Evolutionary conservation across 2,113 vertebrate genomes (phyloP), one percentile per base, ranked within the genome.

Genomic region (Trochalopteron elliotii): DNA sequence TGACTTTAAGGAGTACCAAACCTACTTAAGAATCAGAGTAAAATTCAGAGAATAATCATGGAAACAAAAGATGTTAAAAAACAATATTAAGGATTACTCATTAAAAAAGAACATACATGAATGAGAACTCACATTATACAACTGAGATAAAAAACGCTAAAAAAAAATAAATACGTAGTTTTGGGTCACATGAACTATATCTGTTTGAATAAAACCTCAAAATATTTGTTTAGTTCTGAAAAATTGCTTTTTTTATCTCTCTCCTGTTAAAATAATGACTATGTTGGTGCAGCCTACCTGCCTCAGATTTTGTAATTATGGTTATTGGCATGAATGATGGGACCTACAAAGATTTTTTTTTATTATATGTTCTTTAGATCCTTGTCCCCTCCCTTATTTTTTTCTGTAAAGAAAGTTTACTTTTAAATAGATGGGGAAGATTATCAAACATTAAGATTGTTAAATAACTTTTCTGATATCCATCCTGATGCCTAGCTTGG

Each of bases 341-440:
- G 28, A 67, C 30, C n/a, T 59, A 24, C 1, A 5, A 64, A 44
- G 5, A 72, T 65, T 81, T 79, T 8, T 70, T 89, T 1, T 33
- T 52, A 33, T 27, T 20, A 24, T 39, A 45, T 39, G 15, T 40
- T 45, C 47, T 28, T 79, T 68, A 65, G 18, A 42, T 2, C 3
- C 3, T 45, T 88, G 12, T 50, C 0, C 2, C 2, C 13, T 2
- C 2, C 4, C 5, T 28, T 35, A n/a, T 47, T 15, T 59, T 44
- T 40, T 25, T 27, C 22, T 57, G 33, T 55, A 52, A 89, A 71
- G 12, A 68, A 4, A n/a, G 42, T 61, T 57, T 42, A 31, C 4
- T 91, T 93, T 68, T 69, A 61, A 85, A 78, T 39, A 56, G 11
- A 14, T 61, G 6, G 15, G 11, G 5, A 74, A 87, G 37, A 56